These are phyloP conservation scores for Heliconius erato DNA, from an alignment of 2,888 invertebrate genomes.

Conservation along the genomic window DNA sequence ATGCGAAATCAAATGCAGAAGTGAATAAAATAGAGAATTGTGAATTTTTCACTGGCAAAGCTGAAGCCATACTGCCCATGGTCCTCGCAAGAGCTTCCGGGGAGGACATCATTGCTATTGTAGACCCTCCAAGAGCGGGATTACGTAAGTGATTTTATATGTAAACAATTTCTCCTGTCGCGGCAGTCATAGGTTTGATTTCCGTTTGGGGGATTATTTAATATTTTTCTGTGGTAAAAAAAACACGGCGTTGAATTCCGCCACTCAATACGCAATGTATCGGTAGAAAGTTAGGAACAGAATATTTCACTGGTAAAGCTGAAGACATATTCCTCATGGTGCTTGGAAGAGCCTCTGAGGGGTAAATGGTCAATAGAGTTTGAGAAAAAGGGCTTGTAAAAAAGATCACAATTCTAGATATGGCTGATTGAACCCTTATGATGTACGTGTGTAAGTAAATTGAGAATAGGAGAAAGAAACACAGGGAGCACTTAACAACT, in stretches of 20 bases:
- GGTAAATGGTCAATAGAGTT: no score
- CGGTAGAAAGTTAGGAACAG: neutral
- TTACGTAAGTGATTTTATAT: slow-evolving; percentile 89
- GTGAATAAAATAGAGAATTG: slow-evolving; percentile 92
- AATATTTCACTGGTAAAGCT: neutral
- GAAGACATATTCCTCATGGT: no score
- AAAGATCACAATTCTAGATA: no score
- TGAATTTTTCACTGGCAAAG: slow-evolving; percentile 95
- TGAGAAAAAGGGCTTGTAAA: no score
- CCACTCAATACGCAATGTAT: neutral
- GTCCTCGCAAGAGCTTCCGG: slow-evolving; percentile 87
- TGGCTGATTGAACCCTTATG: no score
- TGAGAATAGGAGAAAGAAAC: no score
- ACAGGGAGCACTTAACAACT: no score
- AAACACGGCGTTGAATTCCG: neutral
- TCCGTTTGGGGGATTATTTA: no score
- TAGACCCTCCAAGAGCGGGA: slow-evolving; percentile 99
- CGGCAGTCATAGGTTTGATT: no score
- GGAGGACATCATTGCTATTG: slow-evolving; percentile 92
- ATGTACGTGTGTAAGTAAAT: no score
- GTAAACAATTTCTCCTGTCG: neutral
- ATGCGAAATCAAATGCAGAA: slow-evolving; percentile 95
- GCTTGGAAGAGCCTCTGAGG: no score
- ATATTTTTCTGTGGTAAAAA: neutral
- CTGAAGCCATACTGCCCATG: slow-evolving; percentile 93